Conservation (phyloP, 1,140 invertebrate species). For the Triops longicaudatus region DNA sequence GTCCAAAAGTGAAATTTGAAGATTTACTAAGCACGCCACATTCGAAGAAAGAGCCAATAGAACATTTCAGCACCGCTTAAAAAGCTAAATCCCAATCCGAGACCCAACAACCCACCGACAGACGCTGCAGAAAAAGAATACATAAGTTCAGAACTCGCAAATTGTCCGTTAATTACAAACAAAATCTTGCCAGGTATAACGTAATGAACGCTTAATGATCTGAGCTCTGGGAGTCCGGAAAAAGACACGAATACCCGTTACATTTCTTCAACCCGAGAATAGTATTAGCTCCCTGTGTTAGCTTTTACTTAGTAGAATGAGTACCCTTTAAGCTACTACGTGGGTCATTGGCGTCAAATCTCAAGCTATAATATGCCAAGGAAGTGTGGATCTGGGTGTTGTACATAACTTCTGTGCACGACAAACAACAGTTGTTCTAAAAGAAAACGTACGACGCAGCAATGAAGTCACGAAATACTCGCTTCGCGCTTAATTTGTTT, state of each 20-base stretch:
- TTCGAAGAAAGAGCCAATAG: not conserved
- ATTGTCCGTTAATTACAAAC: not conserved
- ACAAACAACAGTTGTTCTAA: not conserved
- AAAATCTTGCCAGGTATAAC: constrained; percentile 1
- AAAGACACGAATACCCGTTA: not conserved
- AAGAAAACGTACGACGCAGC: not conserved
- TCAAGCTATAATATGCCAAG: not conserved
- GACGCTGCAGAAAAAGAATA: not conserved
- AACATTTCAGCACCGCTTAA: not conserved
- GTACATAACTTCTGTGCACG: not conserved
- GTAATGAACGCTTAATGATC: not conserved
- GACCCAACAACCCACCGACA: not conserved
- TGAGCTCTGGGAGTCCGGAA: not conserved
- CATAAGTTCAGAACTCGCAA: not conserved
- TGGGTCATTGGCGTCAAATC: not conserved
- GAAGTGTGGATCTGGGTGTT: not conserved
- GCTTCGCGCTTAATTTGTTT: not conserved
- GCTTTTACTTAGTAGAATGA: not conserved
- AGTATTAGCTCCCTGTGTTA: not conserved
- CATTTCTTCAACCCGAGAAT: not conserved
- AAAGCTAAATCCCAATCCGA: not conserved
- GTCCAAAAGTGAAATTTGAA: too few relatives aligned
- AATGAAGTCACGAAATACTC: not conserved
- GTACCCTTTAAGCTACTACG: not conserved
- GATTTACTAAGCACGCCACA: not conserved